Percentiles rank a stretch among this genome's conserved stretches.
Conservation (phyloP, 2,888 invertebrate species). For the Metallyticus violacea region DNA sequence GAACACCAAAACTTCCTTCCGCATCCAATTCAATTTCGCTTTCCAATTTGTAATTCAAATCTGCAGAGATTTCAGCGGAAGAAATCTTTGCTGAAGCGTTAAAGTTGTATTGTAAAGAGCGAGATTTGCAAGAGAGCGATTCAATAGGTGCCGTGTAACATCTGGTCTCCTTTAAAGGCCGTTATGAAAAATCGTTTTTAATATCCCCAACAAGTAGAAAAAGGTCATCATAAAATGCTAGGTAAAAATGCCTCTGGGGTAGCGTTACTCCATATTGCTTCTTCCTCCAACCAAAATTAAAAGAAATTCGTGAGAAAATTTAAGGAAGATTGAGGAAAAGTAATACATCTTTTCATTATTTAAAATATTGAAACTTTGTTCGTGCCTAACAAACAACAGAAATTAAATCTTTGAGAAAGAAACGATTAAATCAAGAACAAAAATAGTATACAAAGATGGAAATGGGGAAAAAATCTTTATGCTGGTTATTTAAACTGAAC, state of each 20-base stretch:
- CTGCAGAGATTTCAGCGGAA: background rate
- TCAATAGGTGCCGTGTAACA: background rate
- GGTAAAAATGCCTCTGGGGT: background rate
- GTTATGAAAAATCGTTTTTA: background rate
- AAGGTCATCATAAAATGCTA: background rate
- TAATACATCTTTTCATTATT: too few relatives aligned
- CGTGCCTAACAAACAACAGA: too few relatives aligned
- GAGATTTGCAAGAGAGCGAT: background rate
- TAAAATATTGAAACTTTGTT: too few relatives aligned
- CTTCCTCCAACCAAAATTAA: background rate
- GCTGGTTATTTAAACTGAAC: too few relatives aligned
- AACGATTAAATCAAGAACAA: too few relatives aligned
- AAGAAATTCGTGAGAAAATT: background rate
- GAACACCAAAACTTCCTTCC: background rate
- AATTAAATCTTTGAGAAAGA: too few relatives aligned
- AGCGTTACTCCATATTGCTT: background rate
- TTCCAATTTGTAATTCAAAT: background rate
- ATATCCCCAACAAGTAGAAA: background rate
- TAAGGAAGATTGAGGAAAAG: background rate
- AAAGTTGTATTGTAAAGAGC: background rate
- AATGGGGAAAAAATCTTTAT: too few relatives aligned
- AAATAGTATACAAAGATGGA: too few relatives aligned
- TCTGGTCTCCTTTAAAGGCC: background rate
- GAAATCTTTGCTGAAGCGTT: background rate
- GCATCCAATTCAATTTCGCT: background rate